Conservation (phyloP, 2,797 vertebrate species). For the Glossophaga mutica region DNA sequence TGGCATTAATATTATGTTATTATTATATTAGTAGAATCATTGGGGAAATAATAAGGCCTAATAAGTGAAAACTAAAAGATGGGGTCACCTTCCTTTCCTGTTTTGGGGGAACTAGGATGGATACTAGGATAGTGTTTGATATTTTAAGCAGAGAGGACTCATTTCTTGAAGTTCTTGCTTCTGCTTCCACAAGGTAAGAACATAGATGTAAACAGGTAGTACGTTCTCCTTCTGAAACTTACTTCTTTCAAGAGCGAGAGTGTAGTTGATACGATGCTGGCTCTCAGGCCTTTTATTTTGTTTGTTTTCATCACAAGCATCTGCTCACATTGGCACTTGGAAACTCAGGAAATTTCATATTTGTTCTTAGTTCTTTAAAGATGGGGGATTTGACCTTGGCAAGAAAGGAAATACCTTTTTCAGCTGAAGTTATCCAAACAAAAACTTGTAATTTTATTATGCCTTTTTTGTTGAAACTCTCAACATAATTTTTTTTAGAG, state of each 20-base stretch:
- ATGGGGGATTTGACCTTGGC: neutral
- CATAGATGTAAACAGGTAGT: neutral
- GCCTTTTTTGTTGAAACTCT: neutral
- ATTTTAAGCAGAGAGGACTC: neutral
- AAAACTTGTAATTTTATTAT: neutral
- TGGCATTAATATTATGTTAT: neutral
- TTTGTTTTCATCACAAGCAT: neutral
- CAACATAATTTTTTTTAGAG: neutral
- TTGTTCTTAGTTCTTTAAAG: neutral
- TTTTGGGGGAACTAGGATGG: fast-evolving
- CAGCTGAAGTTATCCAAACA: neutral
- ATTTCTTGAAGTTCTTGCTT: neutral
- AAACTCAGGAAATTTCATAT: neutral
- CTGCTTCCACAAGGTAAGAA: neutral
- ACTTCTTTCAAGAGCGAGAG: neutral
- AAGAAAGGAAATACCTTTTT: neutral
- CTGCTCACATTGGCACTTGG: neutral
- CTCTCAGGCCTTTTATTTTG: neutral
- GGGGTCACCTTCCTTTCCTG: neutral
- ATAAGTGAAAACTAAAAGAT: neutral
- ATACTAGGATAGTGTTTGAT: neutral
- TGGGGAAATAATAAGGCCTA: neutral
- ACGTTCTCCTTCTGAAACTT: neutral
- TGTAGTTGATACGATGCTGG: neutral
- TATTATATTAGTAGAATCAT: neutral